phyloP scores from a whole-genome alignment of 2,113 vertebrate genomes.

The Heptranchias perlo region DNA sequence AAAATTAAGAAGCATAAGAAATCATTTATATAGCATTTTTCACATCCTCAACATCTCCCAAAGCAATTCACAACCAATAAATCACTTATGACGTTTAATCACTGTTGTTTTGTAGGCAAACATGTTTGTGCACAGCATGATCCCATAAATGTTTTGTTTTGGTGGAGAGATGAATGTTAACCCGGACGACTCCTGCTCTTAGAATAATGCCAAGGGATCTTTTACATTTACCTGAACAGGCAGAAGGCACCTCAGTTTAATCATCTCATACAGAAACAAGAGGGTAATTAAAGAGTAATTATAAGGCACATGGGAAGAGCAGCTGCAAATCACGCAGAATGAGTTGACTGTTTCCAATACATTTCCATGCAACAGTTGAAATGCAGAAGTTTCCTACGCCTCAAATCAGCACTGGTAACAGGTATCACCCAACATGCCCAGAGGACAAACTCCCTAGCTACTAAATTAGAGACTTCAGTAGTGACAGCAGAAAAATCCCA shows the following conservation, averaged over 20 bases:
- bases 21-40: too few species aligned
- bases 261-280: background rate
- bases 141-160: too few species aligned
- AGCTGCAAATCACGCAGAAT: background rate
- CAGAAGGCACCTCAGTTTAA: background rate
- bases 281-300: background rate
- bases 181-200: background rate
- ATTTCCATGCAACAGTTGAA: background rate
- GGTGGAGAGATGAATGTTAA: background rate
- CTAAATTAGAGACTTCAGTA: background rate
- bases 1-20: too few species aligned
- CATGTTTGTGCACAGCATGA: background rate
- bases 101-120: background rate
- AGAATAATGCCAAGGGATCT: background rate
- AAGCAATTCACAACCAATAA: background rate
- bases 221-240: background rate
- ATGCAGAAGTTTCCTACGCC: background rate
- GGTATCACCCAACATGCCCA: background rate
- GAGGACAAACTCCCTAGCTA: background rate
- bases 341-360: background rate
- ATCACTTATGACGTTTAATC: background rate
- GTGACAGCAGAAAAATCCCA: background rate
- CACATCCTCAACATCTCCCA: too few species aligned
- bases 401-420: background rate
- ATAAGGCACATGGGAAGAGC: background rate